Conservation (phyloP, 2,888 invertebrate genomes). For the Philaethria dido region DNA sequence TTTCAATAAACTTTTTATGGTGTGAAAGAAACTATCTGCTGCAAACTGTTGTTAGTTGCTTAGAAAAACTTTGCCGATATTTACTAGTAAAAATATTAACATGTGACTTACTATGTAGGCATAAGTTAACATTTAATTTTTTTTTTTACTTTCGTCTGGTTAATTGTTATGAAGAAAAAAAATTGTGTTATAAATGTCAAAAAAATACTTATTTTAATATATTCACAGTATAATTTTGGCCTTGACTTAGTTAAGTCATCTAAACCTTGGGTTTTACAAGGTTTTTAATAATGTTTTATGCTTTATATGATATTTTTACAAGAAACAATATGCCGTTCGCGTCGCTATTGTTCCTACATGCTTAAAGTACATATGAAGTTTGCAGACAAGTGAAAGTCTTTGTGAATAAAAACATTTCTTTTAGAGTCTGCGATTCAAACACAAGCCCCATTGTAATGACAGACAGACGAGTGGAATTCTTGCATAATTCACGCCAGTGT, state of each 20-base stretch:
- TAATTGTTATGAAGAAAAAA: too few species aligned
- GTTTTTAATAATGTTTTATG: not conserved
- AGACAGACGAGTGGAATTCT: conserved; percentile 38
- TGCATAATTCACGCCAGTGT: conserved; percentile 39
- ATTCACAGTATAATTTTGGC: not conserved
- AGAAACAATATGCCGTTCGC: conserved; percentile 16
- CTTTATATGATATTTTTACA: not conserved
- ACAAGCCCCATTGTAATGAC: conserved; percentile 40
- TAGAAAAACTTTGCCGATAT: not conserved
- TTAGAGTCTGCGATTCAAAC: conserved; percentile 36
- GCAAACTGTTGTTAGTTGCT: not conserved
- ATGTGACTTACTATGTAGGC: too few species aligned
- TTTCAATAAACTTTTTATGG: conserved; percentile 17
- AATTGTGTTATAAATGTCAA: too few species aligned
- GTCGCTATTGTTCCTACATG: conserved; percentile 5
- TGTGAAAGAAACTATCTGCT: not conserved
- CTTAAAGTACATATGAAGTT: conserved; percentile 26
- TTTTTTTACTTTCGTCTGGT: too few species aligned
- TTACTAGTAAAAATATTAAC: not conserved
- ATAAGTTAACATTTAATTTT: too few species aligned
- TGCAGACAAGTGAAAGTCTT: conserved; percentile 38
- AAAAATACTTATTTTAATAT: too few species aligned
- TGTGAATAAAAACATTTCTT: conserved; percentile 40
- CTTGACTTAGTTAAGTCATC: not conserved
- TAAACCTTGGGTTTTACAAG: conserved; percentile 1